Conservation (phyloP, 2,797 vertebrate species). For the Limnodromus scolopaceus region DNA sequence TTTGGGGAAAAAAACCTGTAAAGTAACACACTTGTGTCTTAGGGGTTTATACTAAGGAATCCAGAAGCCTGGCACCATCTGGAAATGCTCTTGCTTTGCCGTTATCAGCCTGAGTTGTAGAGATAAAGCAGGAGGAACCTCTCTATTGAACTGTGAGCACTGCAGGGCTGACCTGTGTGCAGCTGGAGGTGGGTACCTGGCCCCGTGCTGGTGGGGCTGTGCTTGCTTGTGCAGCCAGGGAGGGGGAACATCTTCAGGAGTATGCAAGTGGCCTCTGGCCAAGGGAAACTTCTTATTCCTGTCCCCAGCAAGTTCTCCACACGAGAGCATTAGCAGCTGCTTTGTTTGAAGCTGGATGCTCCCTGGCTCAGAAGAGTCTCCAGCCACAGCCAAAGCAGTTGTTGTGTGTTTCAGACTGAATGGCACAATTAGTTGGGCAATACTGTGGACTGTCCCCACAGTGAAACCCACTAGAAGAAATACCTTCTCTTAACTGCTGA, state of each 20-base stretch:
- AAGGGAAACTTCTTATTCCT: background rate
- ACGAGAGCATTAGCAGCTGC: fast-evolving
- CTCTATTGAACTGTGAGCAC: background rate
- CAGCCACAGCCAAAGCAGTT: background rate
- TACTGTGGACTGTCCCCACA: background rate
- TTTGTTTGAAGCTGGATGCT: background rate
- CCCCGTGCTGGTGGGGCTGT: background rate
- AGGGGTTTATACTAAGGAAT: background rate
- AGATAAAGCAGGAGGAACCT: background rate
- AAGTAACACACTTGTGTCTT: background rate
- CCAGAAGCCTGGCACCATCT: background rate
- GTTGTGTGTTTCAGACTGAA: fast-evolving
- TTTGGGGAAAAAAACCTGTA: background rate
- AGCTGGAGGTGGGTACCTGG: background rate
- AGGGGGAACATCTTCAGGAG: background rate
- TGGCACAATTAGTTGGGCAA: fast-evolving
- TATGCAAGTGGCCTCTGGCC: background rate
- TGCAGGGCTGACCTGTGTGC: background rate
- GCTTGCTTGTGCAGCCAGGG: background rate
- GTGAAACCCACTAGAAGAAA: background rate
- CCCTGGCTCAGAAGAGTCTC: background rate
- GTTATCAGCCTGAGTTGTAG: background rate
- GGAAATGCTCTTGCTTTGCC: background rate
- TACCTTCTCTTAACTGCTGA: background rate
- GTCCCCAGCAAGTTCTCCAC: background rate